These are phyloP conservation scores for Chrysolina americana DNA, from an alignment of 2,888 invertebrate species.

Conservation along the genomic window DNA sequence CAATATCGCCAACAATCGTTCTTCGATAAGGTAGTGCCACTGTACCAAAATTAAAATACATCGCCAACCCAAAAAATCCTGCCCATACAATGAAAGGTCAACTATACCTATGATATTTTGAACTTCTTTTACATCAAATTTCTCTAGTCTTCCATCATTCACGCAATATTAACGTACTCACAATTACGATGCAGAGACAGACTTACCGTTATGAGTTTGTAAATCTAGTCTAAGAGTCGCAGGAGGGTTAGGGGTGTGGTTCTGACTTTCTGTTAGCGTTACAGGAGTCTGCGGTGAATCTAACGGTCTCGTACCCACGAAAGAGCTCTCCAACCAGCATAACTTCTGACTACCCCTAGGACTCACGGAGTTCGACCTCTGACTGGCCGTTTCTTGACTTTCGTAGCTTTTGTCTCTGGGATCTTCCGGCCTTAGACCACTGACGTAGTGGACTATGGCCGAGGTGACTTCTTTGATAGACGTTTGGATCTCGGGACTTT, in stretches of 20 bases:
- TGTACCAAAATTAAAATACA: too few species aligned
- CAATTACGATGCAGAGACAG: slow-evolving; percentile 62
- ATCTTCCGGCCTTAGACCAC: slow-evolving; percentile 76
- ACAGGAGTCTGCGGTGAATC: slow-evolving; percentile 88
- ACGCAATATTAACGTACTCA: neutral
- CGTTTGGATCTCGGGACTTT: slow-evolving; percentile 80
- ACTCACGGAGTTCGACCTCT: slow-evolving; percentile 63
- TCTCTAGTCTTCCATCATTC: slow-evolving; percentile 19
- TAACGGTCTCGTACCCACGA: slow-evolving; percentile 87
- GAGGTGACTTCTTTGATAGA: slow-evolving; percentile 94
- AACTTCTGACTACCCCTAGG: slow-evolving; percentile 80
- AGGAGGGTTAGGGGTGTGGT: slow-evolving; percentile 62
- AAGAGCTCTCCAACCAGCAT: slow-evolving; percentile 94
- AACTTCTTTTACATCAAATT: slow-evolving; percentile 28
- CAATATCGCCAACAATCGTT: too few species aligned
- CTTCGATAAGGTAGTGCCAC: too few species aligned
- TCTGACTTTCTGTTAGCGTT: slow-evolving; percentile 65
- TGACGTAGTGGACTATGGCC: slow-evolving; percentile 93
- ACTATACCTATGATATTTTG: slow-evolving; percentile 1
- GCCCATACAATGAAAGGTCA: neutral
- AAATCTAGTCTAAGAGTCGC: slow-evolving; percentile 73
- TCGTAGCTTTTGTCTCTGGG: slow-evolving; percentile 56
- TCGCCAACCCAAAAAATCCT: too few species aligned
- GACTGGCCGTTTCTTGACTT: slow-evolving; percentile 62
- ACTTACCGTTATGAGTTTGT: slow-evolving; percentile 70